Base-by-base conservation (phyloP, 2,797 vertebrate species). In the Percopsis omiscomaycus region DNA sequence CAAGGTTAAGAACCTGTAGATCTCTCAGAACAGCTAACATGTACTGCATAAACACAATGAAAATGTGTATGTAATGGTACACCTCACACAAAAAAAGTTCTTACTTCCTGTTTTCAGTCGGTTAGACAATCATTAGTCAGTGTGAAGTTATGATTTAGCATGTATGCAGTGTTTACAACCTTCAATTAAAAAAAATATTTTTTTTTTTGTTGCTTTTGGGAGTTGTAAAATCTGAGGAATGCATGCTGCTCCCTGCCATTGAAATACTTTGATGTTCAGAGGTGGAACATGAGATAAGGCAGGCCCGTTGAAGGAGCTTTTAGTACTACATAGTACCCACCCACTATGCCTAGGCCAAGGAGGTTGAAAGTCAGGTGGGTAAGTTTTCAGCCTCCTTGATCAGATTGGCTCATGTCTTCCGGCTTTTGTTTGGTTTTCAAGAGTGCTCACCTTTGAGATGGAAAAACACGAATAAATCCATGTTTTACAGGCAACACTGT, bases 221-320 rank as follows among this genome's bases (percentile, higher is more conserved):
- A 16, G 50, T 16, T 52, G 50, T 16, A 28, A 8, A 65, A 68
- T 59, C 28, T 22, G 11, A 42, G 58, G 12, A 71, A 58, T 44
- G 3, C 27, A 54, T 5, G 2, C 10, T 32, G 50, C 29, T 66
- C 22, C 49, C 49, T 51, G 30, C 12, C 29, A 59, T 46, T 15
- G 5, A 69, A 10, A 57, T 52, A 10, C 68, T 79, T 57, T 59
- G 22, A n/a, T 29, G 59, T 67, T 51, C 53, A 61, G 85, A 84
- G 66, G 73, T 78, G 65, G 68, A 52, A 53, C 67, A 8, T 59
- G 50, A 83, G 66, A 85, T 85, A 79, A 84, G 56, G 67, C 13
- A 15, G 22, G 49, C 15, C 54, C 58, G 59, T 47, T 64, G 50
- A 68, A 15, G 49, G 61, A 63, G 59, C 61, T 63, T 61, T 16